Evolutionary conservation across 2,888 invertebrate genomes (phyloP).

Genomic region (Trichacis sp.): DNA sequence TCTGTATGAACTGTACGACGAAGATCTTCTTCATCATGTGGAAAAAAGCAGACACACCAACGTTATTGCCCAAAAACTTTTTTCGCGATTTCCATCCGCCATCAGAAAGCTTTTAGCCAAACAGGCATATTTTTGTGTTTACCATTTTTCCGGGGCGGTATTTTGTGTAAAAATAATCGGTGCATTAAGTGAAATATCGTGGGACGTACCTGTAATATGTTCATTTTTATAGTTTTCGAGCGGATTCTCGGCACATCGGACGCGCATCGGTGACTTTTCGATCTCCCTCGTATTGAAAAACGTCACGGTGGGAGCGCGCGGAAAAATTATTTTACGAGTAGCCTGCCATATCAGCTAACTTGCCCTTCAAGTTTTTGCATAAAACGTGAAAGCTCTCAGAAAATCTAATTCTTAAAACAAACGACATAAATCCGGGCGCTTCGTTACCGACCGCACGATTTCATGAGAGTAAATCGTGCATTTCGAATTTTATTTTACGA

Average conservation of each 20-base stretch:
- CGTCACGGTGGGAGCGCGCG: conserved; percentile 8
- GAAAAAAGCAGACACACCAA: too few relatives aligned
- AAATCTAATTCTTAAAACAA: background rate
- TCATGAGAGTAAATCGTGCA: background rate
- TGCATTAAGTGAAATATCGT: too few relatives aligned
- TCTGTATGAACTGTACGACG: too few relatives aligned
- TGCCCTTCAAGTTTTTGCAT: conserved; percentile 4
- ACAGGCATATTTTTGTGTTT: too few relatives aligned
- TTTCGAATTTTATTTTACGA: background rate
- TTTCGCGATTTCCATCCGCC: background rate
- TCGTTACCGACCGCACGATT: background rate
- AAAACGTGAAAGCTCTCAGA: background rate
- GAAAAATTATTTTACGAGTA: conserved; percentile 10
- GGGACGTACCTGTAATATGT: background rate
- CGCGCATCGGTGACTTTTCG: background rate
- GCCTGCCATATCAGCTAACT: conserved; percentile 10
- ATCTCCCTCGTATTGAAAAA: conserved; percentile 2
- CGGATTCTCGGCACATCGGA: background rate
- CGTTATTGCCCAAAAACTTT: too few relatives aligned
- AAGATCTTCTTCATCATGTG: too few relatives aligned
- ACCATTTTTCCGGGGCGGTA: too few relatives aligned
- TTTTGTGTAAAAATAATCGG: too few relatives aligned
- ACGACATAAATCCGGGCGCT: background rate
- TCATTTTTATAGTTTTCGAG: background rate
- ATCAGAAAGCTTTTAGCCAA: too few relatives aligned